These are phyloP conservation scores for Schizopygopsis malacanthus DNA, from an alignment of 2,797 vertebrate genomes.

Conservation along the genomic window DNA sequence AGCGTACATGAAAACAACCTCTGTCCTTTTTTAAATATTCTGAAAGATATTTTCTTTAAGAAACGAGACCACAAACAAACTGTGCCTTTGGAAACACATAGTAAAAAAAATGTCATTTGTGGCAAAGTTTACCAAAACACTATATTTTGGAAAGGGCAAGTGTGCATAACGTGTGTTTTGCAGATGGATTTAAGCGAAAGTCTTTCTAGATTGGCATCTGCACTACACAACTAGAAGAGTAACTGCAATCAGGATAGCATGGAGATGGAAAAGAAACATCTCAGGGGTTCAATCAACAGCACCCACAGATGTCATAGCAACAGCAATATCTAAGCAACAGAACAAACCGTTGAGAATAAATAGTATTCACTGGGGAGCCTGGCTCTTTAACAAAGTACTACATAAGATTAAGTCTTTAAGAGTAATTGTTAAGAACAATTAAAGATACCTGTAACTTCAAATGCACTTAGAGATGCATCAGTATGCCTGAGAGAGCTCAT, in stretches of 20 bases:
- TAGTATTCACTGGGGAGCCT: constrained; percentile 18
- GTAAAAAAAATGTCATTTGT: neutral
- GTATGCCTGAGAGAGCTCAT: neutral
- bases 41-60: neutral
- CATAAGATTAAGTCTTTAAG: neutral
- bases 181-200: neutral
- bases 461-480: neutral
- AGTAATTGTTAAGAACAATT: constrained; percentile 6
- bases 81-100: neutral
- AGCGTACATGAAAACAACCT: neutral
- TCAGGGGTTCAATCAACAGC: constrained; percentile 51
- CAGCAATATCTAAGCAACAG: constrained; percentile 61
- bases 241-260: constrained; percentile 38
- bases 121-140: neutral
- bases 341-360: neutral
- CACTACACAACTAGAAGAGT: constrained; percentile 44
- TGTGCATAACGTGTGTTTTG: neutral
- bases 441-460: neutral
- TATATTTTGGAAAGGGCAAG: constrained; percentile 11
- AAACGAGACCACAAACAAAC: neutral
- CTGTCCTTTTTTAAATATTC: neutral
- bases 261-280: constrained; percentile 54
- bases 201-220: constrained; percentile 52
- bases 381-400: neutral
- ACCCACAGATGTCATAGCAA: constrained; percentile 66